Percentiles rank a stretch among this genome's conserved stretches.
These are phyloP conservation scores for Rhinichthys osculus DNA, from an alignment of 2,797 vertebrate species.

Conservation along the genomic window DNA sequence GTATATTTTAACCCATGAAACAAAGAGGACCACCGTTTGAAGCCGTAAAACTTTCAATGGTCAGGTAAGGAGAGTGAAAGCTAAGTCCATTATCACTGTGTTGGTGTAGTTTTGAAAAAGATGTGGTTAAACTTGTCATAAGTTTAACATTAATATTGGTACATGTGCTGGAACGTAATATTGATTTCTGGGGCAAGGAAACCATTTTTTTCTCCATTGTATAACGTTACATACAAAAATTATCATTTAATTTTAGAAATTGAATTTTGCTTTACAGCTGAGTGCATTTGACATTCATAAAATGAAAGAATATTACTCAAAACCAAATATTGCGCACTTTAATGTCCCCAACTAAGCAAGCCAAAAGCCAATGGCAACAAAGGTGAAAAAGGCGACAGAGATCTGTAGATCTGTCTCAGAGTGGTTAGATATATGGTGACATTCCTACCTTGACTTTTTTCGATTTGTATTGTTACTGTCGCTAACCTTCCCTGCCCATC, in stretches of 20 bases:
- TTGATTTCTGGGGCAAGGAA: neutral
- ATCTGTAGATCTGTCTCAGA: neutral
- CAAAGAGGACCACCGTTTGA: neutral
- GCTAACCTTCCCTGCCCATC: neutral
- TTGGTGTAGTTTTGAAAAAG: neutral
- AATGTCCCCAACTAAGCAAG: no score
- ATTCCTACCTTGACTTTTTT: neutral
- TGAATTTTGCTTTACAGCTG: neutral
- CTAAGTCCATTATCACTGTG: neutral
- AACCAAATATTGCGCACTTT: neutral
- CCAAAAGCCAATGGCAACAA: no score
- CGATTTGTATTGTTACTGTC: neutral
- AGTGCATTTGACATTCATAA: neutral
- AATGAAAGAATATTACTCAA: neutral
- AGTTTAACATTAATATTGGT: neutral
- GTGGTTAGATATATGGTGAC: neutral
- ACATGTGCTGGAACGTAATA: neutral
- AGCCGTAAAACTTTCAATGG: neutral
- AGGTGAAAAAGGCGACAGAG: no score
- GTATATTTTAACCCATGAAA: neutral
- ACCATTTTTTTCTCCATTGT: neutral
- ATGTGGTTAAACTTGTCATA: neutral
- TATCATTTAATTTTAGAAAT: neutral
- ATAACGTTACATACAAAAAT: neutral
- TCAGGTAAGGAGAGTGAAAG: conserved; percentile 20